phyloP scores from a whole-genome alignment of 2,113 vertebrate species.

The Opisthocomus hoazin region DNA sequence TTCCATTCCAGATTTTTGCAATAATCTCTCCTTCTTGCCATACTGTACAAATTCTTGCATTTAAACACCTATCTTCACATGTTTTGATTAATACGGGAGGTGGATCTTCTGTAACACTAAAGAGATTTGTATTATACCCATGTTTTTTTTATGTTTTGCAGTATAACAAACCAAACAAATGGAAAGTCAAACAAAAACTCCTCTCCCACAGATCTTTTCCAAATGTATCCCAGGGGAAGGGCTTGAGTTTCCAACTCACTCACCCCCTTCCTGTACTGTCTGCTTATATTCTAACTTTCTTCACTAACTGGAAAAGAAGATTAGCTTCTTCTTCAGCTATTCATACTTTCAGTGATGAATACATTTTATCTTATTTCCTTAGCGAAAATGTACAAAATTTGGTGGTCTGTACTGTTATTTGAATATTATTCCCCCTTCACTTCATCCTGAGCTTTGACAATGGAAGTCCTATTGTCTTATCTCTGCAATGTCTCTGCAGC shows the following conservation, averaged over 20 bases:
- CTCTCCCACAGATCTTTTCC: slow-evolving; percentile 48
- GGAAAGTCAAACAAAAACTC: slow-evolving; percentile 44
- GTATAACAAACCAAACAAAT: background rate
- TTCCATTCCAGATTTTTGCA: slow-evolving; percentile 17
- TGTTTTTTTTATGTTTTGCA: background rate
- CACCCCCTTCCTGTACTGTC: background rate
- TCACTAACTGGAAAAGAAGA: background rate
- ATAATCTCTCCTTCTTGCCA: background rate
- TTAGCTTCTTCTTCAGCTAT: background rate
- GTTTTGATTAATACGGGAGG: slow-evolving; percentile 43
- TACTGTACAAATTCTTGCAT: background rate
- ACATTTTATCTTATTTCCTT: background rate
- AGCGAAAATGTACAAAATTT: background rate
- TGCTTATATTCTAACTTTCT: background rate
- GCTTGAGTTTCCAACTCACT: background rate
- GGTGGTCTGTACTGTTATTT: background rate
- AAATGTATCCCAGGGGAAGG: slow-evolving; percentile 36
- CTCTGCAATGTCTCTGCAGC: background rate
- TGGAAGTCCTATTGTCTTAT: background rate
- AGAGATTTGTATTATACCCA: slow-evolving; percentile 39
- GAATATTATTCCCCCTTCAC: background rate
- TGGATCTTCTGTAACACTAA: slow-evolving; percentile 11
- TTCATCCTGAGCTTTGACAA: background rate
- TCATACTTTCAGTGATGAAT: background rate
- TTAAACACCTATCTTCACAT: background rate